Evolutionary conservation across 2,888 invertebrate genomes (phyloP), one percentile per base, ranked within the genome.

Genomic region (Suillia variegata): DNA sequence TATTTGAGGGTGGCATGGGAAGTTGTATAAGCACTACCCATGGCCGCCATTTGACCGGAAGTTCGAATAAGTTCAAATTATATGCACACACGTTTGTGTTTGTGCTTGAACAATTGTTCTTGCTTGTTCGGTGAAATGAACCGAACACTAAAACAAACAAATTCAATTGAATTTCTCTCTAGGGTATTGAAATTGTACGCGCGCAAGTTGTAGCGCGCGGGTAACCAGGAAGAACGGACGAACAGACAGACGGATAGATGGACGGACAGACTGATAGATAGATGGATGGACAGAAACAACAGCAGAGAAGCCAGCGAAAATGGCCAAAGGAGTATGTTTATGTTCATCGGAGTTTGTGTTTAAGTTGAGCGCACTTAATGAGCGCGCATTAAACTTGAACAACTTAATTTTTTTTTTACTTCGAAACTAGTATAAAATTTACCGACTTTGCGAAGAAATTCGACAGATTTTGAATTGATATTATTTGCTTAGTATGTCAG

Each of bases 81-180:
- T 67, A 63, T 65, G 61, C 63, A 54, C 64, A 61, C 62, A 48
- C 33, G 38, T 53, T 26, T 0, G n/a, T 24, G 31, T 42, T 21
- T 62, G 61, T 59, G 53, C 13, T 5, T 33, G 38, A 26, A 22
- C 17, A 18, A 21, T 31, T 31, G 49, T 45, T 24, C 22, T 20
- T 54, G 55, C 62, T 74, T 68, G 69, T 72, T 72, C 69, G 73
- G 70, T 73, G 67, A 75, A 75, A 75, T 73, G 73, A 73, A 73
- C 72, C 75, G 68, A 69, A 70, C 58, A 74, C 68, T 70, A 70
- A 73, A 73, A 75, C 73, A 73, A 73, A 73, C 75, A 73, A 75
- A 75, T 73, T 75, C 73, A 73, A 73, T 73, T 73, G 73, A 73
- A 73, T 73, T 67, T 67, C 73, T 75, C 75, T 75, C 75, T 65